A percentile compares a stretch with the other conserved stretches of the same genome.
Conservation (phyloP, 2,113 vertebrate species). For the Malurus alboscapulatus region DNA sequence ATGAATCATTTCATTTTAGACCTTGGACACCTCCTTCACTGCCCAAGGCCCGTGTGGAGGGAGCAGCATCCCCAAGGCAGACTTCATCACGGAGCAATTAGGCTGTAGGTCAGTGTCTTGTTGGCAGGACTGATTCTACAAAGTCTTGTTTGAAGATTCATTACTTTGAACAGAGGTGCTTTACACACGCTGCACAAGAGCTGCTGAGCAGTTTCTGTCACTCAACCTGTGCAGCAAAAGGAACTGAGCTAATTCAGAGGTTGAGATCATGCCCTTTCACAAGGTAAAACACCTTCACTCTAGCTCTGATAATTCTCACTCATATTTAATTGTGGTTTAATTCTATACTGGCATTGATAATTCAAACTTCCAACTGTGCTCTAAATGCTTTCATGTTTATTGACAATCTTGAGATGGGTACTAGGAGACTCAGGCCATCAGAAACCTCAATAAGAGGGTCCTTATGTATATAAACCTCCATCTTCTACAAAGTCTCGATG, state of each 20-base stretch:
- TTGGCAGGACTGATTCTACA: background rate
- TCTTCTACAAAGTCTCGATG: background rate
- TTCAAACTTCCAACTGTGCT: background rate
- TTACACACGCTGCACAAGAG: background rate
- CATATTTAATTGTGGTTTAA: background rate
- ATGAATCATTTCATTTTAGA: background rate
- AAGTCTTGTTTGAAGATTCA: background rate
- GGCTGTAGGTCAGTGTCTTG: background rate
- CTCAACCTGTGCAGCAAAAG: background rate
- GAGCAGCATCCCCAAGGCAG: background rate
- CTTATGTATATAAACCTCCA: background rate
- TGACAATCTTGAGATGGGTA: background rate
- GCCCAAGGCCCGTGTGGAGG: too few relatives aligned
- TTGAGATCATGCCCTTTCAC: background rate
- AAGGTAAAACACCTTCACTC: background rate
- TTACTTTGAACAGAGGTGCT: background rate
- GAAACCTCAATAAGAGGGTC: background rate
- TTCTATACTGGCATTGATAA: background rate
- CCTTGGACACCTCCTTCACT: background rate
- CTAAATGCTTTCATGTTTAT: background rate
- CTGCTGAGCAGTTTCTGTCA: background rate
- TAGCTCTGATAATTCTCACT: background rate
- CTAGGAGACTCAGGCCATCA: background rate
- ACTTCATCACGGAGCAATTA: background rate
- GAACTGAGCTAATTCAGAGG: background rate